phyloP scores from a whole-genome alignment of 2,797 vertebrate genomes.

The Florisuga fusca region DNA sequence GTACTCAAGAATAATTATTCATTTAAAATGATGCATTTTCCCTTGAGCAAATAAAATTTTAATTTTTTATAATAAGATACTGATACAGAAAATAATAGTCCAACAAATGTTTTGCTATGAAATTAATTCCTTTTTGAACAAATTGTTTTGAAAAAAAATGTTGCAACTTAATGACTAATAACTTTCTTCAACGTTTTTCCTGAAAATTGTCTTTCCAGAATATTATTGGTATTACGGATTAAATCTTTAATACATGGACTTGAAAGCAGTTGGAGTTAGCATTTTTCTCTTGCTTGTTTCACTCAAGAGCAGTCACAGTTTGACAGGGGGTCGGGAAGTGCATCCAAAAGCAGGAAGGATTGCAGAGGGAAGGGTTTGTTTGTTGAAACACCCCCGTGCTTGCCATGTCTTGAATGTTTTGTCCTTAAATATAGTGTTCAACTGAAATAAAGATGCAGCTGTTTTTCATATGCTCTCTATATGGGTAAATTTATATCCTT shows the following conservation, averaged over 20 bases:
- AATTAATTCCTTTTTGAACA: neutral
- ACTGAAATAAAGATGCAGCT: conserved; percentile 34
- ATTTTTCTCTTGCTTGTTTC: neutral
- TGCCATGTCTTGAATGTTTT: conserved; percentile 36
- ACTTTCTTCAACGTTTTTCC: no score
- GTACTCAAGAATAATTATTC: neutral
- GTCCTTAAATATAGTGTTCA: conserved; percentile 12
- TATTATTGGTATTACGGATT: neutral
- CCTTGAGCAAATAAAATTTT: neutral
- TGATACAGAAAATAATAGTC: neutral
- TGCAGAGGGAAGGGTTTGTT: neutral
- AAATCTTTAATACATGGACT: neutral
- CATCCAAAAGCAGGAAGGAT: neutral
- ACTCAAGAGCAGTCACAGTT: neutral
- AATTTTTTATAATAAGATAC: neutral
- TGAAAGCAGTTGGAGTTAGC: neutral
- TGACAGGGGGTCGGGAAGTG: neutral
- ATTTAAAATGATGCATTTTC: neutral
- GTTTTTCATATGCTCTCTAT: neutral
- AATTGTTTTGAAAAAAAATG: neutral
- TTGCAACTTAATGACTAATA: neutral
- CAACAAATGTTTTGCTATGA: neutral
- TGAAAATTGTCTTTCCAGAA: neutral
- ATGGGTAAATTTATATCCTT: no score
- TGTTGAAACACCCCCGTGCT: neutral